phyloP scores from a whole-genome alignment of 2,888 invertebrate species.

The Salticus scenicus region DNA sequence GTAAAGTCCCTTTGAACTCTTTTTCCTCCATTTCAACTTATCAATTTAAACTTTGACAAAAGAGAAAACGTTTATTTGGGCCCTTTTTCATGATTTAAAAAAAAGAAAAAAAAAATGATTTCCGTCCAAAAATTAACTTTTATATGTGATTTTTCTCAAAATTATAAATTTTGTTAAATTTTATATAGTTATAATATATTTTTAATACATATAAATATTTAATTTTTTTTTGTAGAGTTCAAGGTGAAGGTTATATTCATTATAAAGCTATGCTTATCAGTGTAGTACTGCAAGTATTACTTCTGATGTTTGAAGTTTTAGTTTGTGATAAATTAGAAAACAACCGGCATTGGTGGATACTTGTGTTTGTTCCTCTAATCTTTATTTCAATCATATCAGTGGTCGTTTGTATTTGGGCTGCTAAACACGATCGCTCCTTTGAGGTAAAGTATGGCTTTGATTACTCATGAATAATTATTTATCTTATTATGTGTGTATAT shows the following conservation, averaged over 20 bases:
- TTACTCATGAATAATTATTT: no score
- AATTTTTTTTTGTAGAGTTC: conserved; percentile 81
- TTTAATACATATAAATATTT: no score
- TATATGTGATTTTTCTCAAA: no score
- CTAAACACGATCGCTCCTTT: conserved; percentile 97
- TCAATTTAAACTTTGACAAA: no score
- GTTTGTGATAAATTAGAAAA: conserved; percentile 96
- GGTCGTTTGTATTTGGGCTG: conserved; percentile 97
- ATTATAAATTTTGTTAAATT: no score
- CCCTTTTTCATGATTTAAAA: no score
- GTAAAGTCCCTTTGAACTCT: no score
- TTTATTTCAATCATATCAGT: conserved; percentile 97
- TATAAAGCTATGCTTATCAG: conserved; percentile 99
- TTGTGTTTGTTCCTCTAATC: conserved; percentile 90
- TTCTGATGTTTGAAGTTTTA: conserved; percentile 96
- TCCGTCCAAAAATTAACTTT: no score
- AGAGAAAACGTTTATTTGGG: no score
- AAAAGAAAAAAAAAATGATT: no score
- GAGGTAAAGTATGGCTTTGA: conserved; percentile 81
- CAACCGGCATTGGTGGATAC: conserved; percentile 90
- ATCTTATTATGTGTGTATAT: neutral
- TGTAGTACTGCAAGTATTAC: conserved; percentile 92
- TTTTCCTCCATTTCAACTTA: no score
- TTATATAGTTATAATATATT: no score
- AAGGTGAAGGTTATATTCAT: conserved; percentile 96